Evolutionary conservation across 2,113 vertebrate genomes (phyloP), one percentile per base, ranked within the genome.

Genomic region (Podilymbus podiceps): DNA sequence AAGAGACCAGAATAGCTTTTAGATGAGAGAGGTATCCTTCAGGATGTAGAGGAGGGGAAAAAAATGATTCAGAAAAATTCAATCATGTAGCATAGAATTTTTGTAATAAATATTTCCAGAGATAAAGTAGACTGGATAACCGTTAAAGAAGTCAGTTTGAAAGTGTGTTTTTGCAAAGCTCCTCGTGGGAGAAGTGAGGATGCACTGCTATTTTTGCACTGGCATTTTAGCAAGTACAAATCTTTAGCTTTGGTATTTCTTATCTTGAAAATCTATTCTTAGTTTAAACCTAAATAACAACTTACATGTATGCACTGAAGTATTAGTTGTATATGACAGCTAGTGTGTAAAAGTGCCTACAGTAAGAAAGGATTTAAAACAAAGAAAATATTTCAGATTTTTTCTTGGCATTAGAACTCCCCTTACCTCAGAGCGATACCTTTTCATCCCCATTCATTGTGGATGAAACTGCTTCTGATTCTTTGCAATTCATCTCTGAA

Each of bases 261-360:
- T 79, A 50, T 86, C 81, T 95, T 92, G 50, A 79, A 95, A 95
- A 90, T 92, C 67, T 86, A 64, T 91, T 94, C 88, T 84, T 94
- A 82, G 74, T 89, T 94, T 93, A 93, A 95, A 74, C 40, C 60
- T 58, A 87, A 89, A 79, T 59, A 82, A 87, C 23, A 76, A 73
- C 22, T 86, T 28, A 44, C 5, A 25, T 78, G n/a, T 18, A 44
- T 5, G 2, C 0, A 0, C 47, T 88, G 87, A 94, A 52, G 12
- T 81, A 28, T 40, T 71, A 55, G 47, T 71, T 92, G 47, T 75
- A 19, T 77, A 8, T 68, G 52, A 55, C 12, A 86, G 31, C 28
- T 67, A 38, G 12, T 49, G 31, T 79, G 16, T 90, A 84, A 69
- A 93, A 93, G 8, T 6, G 6, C 63, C 62, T 93, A 49, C 2